A percentile compares a stretch with the other conserved stretches of the same genome.
Evolutionary conservation across 2,888 invertebrate genomes (phyloP).

Genomic region (Drosophila kuntzei): DNA sequence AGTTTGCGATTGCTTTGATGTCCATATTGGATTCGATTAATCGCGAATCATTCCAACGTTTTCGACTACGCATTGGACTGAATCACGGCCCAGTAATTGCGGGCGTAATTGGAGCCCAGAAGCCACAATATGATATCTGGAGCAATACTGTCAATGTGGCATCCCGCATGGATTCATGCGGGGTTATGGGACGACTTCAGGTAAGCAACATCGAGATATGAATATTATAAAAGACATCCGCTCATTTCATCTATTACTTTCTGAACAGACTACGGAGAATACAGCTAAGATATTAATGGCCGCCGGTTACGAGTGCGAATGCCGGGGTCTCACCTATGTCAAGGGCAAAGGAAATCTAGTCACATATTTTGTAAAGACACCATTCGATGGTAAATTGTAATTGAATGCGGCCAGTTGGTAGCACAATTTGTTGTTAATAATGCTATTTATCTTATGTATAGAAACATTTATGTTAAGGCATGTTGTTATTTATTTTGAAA

Average conservation of each 20-base stretch:
- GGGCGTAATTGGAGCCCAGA: slow-evolving; percentile 98
- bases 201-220: slow-evolving; percentile 83
- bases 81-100: slow-evolving; percentile 91
- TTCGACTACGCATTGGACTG: slow-evolving; percentile 94
- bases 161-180: slow-evolving; percentile 98
- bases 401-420: slow-evolving; percentile 47
- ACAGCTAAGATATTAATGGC: slow-evolving; percentile 93
- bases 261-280: slow-evolving; percentile 90
- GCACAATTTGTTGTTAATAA: slow-evolving; percentile 51
- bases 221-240: neutral
- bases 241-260: slow-evolving; percentile 2
- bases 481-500: slow-evolving; percentile 73
- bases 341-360: slow-evolving; percentile 97
- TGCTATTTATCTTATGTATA: slow-evolving; percentile 39
- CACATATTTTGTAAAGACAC: slow-evolving; percentile 96
- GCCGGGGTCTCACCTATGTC: slow-evolving; percentile 96
- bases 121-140: slow-evolving; percentile 99
- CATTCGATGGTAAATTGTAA: slow-evolving; percentile 88
- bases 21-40: slow-evolving; percentile 97
- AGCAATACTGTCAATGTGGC: slow-evolving; percentile 99
- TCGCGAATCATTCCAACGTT: slow-evolving; percentile 97
- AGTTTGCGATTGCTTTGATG: slow-evolving; percentile 97
- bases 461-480: slow-evolving; percentile 43
- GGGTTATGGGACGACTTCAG: slow-evolving; percentile 94
- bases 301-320: slow-evolving; percentile 94